Evolutionary conservation across 1,140 invertebrate species (phyloP).

Genomic region (Caenorhabditis tropicalis): DNA sequence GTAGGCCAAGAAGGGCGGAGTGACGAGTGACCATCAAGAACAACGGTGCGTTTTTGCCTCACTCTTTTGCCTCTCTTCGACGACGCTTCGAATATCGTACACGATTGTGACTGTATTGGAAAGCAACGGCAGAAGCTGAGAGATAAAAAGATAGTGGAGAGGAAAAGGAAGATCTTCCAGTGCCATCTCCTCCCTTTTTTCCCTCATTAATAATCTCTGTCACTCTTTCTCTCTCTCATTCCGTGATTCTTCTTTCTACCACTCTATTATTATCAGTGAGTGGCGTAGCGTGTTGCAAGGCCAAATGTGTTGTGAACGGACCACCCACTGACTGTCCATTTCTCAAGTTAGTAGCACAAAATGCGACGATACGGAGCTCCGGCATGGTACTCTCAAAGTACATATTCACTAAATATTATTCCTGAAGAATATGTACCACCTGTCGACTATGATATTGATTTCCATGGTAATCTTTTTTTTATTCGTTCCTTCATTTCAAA

Average conservation of each 20-base stretch:
- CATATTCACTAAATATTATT: conserved; percentile 53
- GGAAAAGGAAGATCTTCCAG: neutral
- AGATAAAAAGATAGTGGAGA: neutral
- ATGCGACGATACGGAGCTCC: conserved; percentile 43
- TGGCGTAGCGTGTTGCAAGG: conserved; percentile 27
- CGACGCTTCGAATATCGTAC: conserved; percentile 38
- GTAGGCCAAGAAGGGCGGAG: neutral
- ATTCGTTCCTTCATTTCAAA: too few species aligned
- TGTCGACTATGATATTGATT: conserved; percentile 47
- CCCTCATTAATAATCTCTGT: conserved; percentile 41
- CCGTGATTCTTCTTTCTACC: conserved; percentile 15
- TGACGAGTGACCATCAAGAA: conserved; percentile 43
- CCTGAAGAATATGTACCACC: conserved; percentile 53
- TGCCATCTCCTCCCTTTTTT: neutral
- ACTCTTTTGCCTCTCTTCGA: neutral
- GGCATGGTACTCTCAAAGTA: conserved; percentile 47
- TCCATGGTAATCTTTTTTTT: conserved; percentile 18
- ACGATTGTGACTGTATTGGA: conserved; percentile 3
- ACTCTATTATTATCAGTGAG: conserved; percentile 34
- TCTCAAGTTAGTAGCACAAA: neutral
- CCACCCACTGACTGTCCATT: conserved; percentile 2
- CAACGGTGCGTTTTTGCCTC: conserved; percentile 23
- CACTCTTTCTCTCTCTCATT: neutral
- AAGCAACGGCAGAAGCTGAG: neutral
- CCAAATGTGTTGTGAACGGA: conserved; percentile 37